Conservation (phyloP, 2,113 vertebrate genomes). For the Petrocephalus zakoni region DNA sequence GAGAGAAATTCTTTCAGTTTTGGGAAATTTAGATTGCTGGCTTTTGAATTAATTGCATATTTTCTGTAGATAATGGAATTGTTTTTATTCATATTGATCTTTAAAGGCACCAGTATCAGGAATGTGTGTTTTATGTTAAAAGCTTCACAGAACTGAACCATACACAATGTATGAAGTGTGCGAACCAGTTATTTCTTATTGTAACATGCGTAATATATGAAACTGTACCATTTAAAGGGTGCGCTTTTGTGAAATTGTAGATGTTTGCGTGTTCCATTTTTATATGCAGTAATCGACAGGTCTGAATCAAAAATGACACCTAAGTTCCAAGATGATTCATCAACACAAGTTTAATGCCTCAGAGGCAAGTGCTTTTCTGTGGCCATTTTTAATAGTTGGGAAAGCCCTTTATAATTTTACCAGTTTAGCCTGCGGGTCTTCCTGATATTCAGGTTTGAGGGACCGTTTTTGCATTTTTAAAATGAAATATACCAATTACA, state of each 20-base stretch:
- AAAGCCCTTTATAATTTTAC: not conserved
- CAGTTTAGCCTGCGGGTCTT: not conserved
- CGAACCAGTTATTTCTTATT: not conserved
- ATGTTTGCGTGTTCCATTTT: not conserved
- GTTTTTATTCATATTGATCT: not conserved
- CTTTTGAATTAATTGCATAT: not conserved
- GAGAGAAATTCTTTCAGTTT: not conserved
- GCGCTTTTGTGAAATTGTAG: not conserved
- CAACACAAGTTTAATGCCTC: not conserved
- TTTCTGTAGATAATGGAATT: not conserved
- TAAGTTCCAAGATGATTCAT: not conserved
- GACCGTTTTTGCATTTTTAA: not conserved
- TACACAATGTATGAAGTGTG: not conserved
- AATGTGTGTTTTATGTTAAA: not conserved
- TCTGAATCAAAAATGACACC: not conserved
- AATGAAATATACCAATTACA: not conserved
- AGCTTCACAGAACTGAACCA: not conserved
- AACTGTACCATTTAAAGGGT: not conserved
- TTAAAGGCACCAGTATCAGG: not conserved
- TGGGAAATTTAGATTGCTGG: not conserved
- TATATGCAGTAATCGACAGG: not conserved
- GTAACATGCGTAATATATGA: not conserved
- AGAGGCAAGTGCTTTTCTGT: not conserved
- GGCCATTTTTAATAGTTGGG: not conserved
- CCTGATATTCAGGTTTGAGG: not conserved